These are phyloP conservation scores for Bos taurus DNA, from an alignment of 2,113 vertebrate species.

Conservation along the genomic window ARS-UCD2.0 NC_037347.1:67028001-67028500, in stretches of 20 bases:
- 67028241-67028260: background rate
- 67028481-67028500: fast-evolving
- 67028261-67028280: background rate
- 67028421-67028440: background rate
- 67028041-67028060: background rate
- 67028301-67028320: background rate
- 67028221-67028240: background rate
- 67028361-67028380: fast-evolving
- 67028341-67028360: background rate
- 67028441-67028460: background rate
- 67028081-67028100: background rate
- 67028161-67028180: background rate
- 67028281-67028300: background rate
- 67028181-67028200: background rate
- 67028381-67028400: background rate
- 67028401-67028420: no score
- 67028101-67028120: background rate
- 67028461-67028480: background rate
- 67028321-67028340: background rate
- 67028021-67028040: background rate
- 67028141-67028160: background rate
- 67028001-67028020: background rate
- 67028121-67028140: background rate
- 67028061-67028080: background rate
- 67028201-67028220: background rate